Base-by-base conservation (phyloP, 2,113 vertebrate species). In the Crotalus tigris region DNA sequence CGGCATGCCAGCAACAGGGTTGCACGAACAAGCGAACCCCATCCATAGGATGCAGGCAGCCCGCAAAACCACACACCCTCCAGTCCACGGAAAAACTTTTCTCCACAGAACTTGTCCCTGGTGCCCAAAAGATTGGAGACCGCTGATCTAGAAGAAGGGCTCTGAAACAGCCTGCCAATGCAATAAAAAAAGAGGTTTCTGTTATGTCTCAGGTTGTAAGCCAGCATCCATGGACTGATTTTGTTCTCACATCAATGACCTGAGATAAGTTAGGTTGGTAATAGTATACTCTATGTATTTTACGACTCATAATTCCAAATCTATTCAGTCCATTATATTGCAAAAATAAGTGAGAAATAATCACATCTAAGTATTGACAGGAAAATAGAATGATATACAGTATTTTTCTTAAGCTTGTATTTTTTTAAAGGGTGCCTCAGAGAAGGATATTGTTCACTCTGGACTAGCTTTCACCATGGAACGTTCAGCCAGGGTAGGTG, bases 401-500 rank as follows among this genome's bases (percentile, higher is more conserved):
- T 61, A 33, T 53, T 7, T 17, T 85, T 86, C 55, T 64, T n/a
- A 53, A 46, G 11, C 19, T n/a, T 57, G 55, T 10, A 24, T 92
- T 92, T 4, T n/a, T 7, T 87, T 49, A 81, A 91, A 94, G 93
- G 54, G 81, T 81, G 96, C 93, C 46, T 94, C 95, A n/a, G 94
- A 95, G 93, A 94, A 93, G 90, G 89, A 90, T 85, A 89, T 89
- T 0, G 64, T 93, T 17, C 93, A 88, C 61, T 93, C 8, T 0
- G 94, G 95, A 29, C 87, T 95, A 89, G 92, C 93, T 94, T 93
- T 86, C 64, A 87, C 89, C 54, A 90, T 87, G 64, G 88, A 95
- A 85, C 86, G 90, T 23, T 91, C 93, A 89, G 91, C 64, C 0
- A 0, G 93, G 94, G 87, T 91, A 94, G 2, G 53, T 59, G 5